phyloP scores from a whole-genome alignment of 2,113 vertebrate genomes.

The Acrocephalus kingi region DNA sequence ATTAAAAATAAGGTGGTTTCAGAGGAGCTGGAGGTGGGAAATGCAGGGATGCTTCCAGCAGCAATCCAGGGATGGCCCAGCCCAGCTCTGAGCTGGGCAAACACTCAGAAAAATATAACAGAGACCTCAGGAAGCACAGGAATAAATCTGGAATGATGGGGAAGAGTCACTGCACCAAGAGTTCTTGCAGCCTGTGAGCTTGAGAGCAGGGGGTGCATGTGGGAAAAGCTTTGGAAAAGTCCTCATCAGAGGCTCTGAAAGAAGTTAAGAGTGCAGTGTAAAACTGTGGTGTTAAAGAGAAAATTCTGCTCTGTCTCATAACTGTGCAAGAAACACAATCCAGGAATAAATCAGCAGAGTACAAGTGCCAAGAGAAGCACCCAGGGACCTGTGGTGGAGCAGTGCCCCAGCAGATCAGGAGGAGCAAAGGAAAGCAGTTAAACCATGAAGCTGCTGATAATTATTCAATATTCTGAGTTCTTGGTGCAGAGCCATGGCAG shows the following conservation, averaged over 20 bases:
- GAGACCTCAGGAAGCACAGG: neutral
- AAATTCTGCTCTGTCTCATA: neutral
- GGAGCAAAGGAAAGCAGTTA: neutral
- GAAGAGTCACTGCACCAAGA: rapidly evolving
- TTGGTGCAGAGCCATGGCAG: neutral
- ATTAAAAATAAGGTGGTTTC: neutral
- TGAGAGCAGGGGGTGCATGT: neutral
- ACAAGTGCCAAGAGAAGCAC: neutral
- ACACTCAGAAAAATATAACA: neutral
- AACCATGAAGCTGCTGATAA: neutral
- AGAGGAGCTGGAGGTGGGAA: neutral
- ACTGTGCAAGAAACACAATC: neutral
- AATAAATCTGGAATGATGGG: neutral
- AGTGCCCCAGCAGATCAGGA: neutral
- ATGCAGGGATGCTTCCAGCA: neutral
- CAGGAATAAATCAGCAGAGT: neutral
- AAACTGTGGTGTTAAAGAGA: neutral
- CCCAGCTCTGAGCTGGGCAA: neutral
- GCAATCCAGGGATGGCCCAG: neutral
- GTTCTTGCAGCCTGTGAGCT: rapidly evolving
- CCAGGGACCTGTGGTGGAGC: neutral
- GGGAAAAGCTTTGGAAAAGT: neutral
- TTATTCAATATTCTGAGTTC: neutral
- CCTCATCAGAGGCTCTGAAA: neutral
- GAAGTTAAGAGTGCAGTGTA: neutral